These are phyloP conservation scores for Dryobates pubescens DNA, from an alignment of 2,797 vertebrate species.

Conservation along the genomic window DNA sequence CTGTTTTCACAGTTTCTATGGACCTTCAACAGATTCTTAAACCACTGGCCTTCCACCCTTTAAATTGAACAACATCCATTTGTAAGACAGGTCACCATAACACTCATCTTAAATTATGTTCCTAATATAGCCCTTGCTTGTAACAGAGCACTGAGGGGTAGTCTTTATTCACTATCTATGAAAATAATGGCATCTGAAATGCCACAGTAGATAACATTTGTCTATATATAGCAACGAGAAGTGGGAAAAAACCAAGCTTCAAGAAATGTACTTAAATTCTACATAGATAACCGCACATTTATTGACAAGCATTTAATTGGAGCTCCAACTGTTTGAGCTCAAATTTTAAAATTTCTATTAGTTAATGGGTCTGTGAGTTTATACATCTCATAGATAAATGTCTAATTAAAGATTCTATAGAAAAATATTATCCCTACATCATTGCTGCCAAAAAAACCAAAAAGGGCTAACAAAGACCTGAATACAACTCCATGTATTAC, in stretches of 20 bases:
- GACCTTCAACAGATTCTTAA: background rate
- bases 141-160: background rate
- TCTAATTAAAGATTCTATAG: constrained; percentile 54
- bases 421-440: background rate
- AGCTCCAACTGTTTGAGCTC: constrained; percentile 42
- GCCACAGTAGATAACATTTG: background rate
- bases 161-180: background rate
- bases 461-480: background rate
- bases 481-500: background rate
- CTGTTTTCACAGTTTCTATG: background rate
- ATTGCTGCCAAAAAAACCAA: constrained; percentile 7
- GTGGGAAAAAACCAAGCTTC: background rate
- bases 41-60: background rate
- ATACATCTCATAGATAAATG: constrained; percentile 49
- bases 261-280: constrained; percentile 44
- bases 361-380: constrained; percentile 58
- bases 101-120: background rate
- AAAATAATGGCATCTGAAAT: background rate
- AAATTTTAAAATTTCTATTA: constrained; percentile 46
- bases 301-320: constrained; percentile 49
- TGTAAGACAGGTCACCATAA: background rate
- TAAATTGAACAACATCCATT: background rate
- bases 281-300: constrained; percentile 18
- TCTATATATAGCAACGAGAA: constrained; percentile 39
- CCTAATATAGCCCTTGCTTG: background rate